These are phyloP conservation scores for Sebastes schlegelii DNA, from an alignment of 2,113 vertebrate genomes.

Conservation along the genomic window DNA sequence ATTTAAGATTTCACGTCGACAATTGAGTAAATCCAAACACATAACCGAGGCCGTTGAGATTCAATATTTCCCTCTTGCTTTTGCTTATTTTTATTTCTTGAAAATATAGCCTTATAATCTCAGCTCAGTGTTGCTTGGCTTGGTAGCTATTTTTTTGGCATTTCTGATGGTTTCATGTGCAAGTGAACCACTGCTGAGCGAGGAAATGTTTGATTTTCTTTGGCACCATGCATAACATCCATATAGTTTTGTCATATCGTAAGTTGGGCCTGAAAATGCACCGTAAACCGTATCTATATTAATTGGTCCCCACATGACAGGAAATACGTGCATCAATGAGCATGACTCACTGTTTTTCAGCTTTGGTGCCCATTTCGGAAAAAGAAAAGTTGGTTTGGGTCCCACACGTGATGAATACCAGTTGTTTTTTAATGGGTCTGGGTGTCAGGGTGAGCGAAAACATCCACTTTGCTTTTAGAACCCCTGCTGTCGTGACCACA, in stretches of 20 bases:
- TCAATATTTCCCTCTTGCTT: background rate
- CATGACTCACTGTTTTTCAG: constrained; percentile 32
- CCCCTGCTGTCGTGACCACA: constrained; percentile 42
- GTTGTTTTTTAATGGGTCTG: constrained; percentile 58
- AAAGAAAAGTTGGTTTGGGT: constrained; percentile 15
- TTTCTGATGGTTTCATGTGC: constrained; percentile 27
- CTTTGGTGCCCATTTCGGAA: constrained; percentile 9
- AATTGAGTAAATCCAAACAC: constrained; percentile 10
- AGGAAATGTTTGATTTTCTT: constrained; percentile 25
- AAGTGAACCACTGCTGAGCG: constrained; percentile 17
- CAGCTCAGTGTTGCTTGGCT: constrained; percentile 23
- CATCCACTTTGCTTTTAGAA: constrained; percentile 44
- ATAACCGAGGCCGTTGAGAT: constrained; percentile 7
- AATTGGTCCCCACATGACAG: constrained; percentile 24
- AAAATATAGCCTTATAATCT: constrained; percentile 40
- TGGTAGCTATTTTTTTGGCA: constrained; percentile 20
- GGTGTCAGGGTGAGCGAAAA: constrained; percentile 49
- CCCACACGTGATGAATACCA: constrained; percentile 39
- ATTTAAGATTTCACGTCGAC: background rate
- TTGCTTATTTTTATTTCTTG: constrained; percentile 17
- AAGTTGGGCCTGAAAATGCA: constrained; percentile 29
- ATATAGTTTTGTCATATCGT: background rate
- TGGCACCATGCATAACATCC: constrained; percentile 23
- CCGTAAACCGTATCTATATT: background rate
- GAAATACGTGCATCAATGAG: constrained; percentile 22